phyloP scores from a whole-genome alignment of 2,113 vertebrate genomes.

The Chlamydotis undulata region DNA sequence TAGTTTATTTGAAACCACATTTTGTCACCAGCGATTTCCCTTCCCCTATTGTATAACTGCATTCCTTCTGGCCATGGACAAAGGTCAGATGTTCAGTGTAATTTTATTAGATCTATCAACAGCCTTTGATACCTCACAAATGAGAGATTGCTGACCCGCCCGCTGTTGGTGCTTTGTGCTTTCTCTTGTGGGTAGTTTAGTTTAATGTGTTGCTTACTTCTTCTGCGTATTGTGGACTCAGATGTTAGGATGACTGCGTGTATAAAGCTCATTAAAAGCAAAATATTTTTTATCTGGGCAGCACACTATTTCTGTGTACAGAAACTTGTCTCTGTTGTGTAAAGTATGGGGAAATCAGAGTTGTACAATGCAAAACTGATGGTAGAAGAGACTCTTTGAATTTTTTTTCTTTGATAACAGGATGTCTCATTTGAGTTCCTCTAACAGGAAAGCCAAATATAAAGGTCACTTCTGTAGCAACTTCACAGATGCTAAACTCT shows the following conservation, averaged over 20 bases:
- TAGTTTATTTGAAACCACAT: slow-evolving; percentile 60
- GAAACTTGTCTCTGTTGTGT: slow-evolving; percentile 37
- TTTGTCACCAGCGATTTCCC: slow-evolving; percentile 52
- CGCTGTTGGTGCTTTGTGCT: not conserved
- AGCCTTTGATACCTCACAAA: slow-evolving; percentile 61
- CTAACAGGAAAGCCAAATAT: slow-evolving; percentile 46
- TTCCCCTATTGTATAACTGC: slow-evolving; percentile 40
- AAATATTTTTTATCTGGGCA: slow-evolving; percentile 30
- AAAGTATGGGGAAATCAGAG: slow-evolving; percentile 39
- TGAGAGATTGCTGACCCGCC: slow-evolving; percentile 45
- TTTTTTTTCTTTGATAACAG: slow-evolving; percentile 47
- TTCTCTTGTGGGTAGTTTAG: slow-evolving; percentile 55
- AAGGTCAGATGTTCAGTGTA: slow-evolving; percentile 62
- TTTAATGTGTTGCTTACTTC: slow-evolving; percentile 54
- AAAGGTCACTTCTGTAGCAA: slow-evolving; percentile 27
- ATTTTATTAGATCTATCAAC: slow-evolving; percentile 62
- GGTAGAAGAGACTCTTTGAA: slow-evolving; percentile 11
- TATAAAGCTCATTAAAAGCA: slow-evolving; percentile 56
- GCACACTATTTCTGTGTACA: not conserved
- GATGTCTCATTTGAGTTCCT: slow-evolving; percentile 49
- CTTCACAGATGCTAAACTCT: slow-evolving; percentile 24
- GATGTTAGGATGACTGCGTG: not conserved
- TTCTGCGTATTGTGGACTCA: slow-evolving; percentile 13
- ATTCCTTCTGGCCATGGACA: slow-evolving; percentile 64
- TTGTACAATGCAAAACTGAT: slow-evolving; percentile 27